These are phyloP conservation scores for Hylaeus volcanicus DNA, from an alignment of 1,140 invertebrate species.

Conservation along the genomic window DNA sequence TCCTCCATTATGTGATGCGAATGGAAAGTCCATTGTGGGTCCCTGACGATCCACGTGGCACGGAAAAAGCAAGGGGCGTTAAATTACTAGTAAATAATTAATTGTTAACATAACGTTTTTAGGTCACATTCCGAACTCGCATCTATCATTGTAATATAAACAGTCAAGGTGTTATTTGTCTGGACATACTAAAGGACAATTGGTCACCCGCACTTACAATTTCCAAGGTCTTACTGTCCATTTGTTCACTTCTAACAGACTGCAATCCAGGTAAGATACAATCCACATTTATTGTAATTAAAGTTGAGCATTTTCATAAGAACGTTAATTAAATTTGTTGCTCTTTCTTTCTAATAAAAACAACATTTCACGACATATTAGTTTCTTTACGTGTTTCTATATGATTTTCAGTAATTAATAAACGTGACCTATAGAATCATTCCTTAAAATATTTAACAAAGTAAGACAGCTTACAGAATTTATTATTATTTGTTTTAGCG, in stretches of 20 bases:
- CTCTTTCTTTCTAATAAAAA: no score
- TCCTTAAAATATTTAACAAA: no score
- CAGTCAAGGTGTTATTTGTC: conserved; percentile 97
- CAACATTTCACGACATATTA: no score
- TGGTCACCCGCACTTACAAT: conserved; percentile 98
- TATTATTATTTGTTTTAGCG: conserved; percentile 83
- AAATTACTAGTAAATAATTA: conserved; percentile 12
- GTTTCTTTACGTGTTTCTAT: no score
- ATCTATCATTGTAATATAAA: conserved; percentile 99
- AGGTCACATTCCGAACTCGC: conserved; percentile 97
- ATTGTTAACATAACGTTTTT: conserved; percentile 56
- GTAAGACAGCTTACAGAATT: conserved; percentile 1
- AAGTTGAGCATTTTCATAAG: background rate
- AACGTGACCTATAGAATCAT: no score
- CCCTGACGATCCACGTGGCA: background rate
- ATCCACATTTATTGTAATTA: background rate
- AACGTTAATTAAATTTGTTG: no score
- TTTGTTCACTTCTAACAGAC: conserved; percentile 97
- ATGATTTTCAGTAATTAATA: no score
- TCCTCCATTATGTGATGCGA: background rate
- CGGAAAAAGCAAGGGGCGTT: background rate
- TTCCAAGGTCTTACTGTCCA: conserved; percentile 96
- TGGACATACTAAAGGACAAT: conserved; percentile 97
- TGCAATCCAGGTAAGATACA: conserved; percentile 93
- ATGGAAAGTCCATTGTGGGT: background rate